These are phyloP conservation scores for Pantherophis guttatus DNA, from an alignment of 2,113 vertebrate genomes.

Conservation along the genomic window DNA sequence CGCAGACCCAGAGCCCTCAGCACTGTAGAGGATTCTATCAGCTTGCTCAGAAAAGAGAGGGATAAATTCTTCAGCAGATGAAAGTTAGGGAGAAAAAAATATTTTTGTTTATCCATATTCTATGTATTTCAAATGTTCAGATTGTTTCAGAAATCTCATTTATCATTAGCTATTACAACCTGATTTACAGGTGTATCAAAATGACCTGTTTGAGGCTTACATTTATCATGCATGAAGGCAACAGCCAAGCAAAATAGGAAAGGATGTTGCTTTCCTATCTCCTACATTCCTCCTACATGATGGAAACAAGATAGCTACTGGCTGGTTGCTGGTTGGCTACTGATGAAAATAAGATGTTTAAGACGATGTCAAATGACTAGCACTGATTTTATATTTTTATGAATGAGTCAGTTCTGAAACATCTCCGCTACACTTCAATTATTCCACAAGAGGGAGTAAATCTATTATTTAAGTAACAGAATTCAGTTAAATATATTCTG, in stretches of 20 bases:
- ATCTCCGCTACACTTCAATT: not conserved
- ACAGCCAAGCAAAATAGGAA: not conserved
- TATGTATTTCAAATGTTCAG: not conserved
- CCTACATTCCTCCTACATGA: not conserved
- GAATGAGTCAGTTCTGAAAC: not conserved
- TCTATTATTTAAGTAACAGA: not conserved
- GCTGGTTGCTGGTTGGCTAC: not conserved
- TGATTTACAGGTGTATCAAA: not conserved
- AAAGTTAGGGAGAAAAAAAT: not conserved
- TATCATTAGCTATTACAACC: not conserved
- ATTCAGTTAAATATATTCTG: not conserved
- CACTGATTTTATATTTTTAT: not conserved
- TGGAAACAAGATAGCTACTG: no score
- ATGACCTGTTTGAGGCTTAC: not conserved
- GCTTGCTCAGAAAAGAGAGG: not conserved
- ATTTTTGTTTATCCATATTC: not conserved
- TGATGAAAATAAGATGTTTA: not conserved
- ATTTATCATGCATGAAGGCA: no score
- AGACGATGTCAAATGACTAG: not conserved
- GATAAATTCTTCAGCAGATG: not conserved
- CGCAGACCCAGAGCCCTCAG: not conserved
- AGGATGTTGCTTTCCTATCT: not conserved
- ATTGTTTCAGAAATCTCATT: not conserved
- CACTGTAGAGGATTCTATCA: not conserved
- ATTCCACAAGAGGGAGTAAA: slow-evolving; percentile 18